Base-by-base conservation (phyloP, 2,888 invertebrate species). In the Onthophagus sagittarius region DNA sequence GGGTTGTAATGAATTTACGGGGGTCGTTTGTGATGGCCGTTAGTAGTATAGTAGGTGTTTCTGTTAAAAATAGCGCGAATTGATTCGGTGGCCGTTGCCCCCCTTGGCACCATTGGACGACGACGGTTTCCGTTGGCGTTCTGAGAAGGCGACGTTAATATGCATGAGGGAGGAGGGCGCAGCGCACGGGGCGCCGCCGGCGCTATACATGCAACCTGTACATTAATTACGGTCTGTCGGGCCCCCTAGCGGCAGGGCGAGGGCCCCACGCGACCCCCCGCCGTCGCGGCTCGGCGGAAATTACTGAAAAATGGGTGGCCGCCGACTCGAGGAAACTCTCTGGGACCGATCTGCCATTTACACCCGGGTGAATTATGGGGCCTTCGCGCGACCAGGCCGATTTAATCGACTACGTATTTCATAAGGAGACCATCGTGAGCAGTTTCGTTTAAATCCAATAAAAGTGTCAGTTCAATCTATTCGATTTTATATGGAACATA, bases 181-280 rank as follows among this genome's bases (percentile, higher is more conserved):
- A 32, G 67, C 67, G 67, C 32, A 23, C 32, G 23, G 67, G n/a
- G 67, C 67, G 67, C 31, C 67, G 32, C 67, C 67, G 67, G 39
- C 39, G 39, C 39, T 53, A 53, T 81, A 79, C 83, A 83, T 83
- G 83, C 83, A 83, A 83, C 83, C 83, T 83, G 82, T 79, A 82
- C 83, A 83, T 83, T 83, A 82, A 83, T 83, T 82, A 83, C 79
- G 77, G 77, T 77, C 80, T 80, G 81, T 81, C 81, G 81, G 78
- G 79, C 79, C 80, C 81, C 77, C 80, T 80, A 79, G 79, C 77
- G 73, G 80, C 75, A 73, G 75, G 75, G 75, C 75, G 73, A 75
- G 75, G 75, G 75, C 76, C 77, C 77, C 77, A 77, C 74, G 78
- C 74, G 72, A 73, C 76, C 77, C 74, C 78, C 78, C 76, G 75